These are phyloP conservation scores for Archips crataeganus DNA, from an alignment of 2,888 invertebrate genomes.

Conservation along the genomic window DNA sequence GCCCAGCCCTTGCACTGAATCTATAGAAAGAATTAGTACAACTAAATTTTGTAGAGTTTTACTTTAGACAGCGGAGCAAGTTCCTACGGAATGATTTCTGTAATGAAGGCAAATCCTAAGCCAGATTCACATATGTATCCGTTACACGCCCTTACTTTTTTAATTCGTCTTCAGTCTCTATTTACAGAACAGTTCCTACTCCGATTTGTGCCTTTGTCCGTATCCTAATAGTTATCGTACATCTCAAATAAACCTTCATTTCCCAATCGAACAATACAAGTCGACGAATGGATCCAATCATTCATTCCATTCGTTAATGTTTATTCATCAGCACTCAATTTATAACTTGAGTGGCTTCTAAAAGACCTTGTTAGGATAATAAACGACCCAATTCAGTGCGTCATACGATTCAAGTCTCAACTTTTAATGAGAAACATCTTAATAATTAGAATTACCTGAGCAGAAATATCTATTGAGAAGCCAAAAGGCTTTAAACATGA, in stretches of 20 bases:
- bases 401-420: constrained; percentile 7
- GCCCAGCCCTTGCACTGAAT: too few relatives aligned
- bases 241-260: constrained; percentile 5
- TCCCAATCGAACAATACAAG: constrained; percentile 23
- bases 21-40: too few relatives aligned
- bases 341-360: constrained; percentile 20
- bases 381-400: constrained; percentile 9
- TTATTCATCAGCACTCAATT: constrained; percentile 35
- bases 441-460: neutral
- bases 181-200: neutral
- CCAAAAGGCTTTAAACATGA: neutral
- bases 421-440: too few relatives aligned
- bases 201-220: neutral
- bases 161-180: too few relatives aligned
- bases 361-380: constrained; percentile 16
- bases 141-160: too few relatives aligned
- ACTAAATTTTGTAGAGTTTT: too few relatives aligned
- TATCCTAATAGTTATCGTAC: neutral
- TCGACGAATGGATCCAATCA: constrained; percentile 20
- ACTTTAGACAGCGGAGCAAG: too few relatives aligned
- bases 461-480: neutral
- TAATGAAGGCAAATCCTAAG: too few relatives aligned
- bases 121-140: too few relatives aligned
- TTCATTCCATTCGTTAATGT: constrained; percentile 31
- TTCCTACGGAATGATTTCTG: too few relatives aligned